Evolutionary conservation across 2,113 vertebrate species (phyloP), one percentile per base, ranked within the genome.

Genomic region (Eretmochelys imbricata): DNA sequence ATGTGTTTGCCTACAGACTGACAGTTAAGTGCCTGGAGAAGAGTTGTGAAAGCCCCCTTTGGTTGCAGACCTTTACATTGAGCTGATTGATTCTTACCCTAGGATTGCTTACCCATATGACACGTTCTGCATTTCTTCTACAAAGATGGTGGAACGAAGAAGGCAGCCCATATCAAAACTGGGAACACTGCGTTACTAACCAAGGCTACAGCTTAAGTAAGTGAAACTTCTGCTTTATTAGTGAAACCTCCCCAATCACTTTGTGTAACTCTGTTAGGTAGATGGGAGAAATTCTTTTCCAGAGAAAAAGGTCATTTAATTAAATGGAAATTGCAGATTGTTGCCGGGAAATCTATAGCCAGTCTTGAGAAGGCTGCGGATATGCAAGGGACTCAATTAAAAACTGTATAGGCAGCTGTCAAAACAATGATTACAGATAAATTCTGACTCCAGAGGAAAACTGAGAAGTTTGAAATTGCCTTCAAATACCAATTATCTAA

Each of bases 391-490:
- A 94, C 35, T 42, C 89, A 97, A 92, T 82, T 24, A 96, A 19
- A 88, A 96, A 48, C 51, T 24, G 89, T 88, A 65, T 29, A 91
- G 89, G 86, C 69, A 97, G 50, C 88, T 96, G 92, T 96, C 76
- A 76, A 89, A 91, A 96, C 93, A 85, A 49, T 86, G 76, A 95
- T 54, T 85, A 57, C 54, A 4, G 53, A 69, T 46, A 76, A 90
- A 89, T 75, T 91, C 84, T 88, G 78, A 92, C 72, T 94, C 62
- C 27, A 96, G 38, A 80, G 1, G 4, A 93, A 96, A 82, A 96
- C 89, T 84, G 80, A 96, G 92, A 96, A 76, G 90, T 85, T 88
- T 53, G 85, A 83, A 97, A 96, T 80, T 59, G 90, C 94, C 91
- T 91, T 85, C 46, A 96, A 86, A 11, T 90, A 88, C 53, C 85